Conservation (phyloP, 2,113 vertebrate genomes). For the Grus americana region DNA sequence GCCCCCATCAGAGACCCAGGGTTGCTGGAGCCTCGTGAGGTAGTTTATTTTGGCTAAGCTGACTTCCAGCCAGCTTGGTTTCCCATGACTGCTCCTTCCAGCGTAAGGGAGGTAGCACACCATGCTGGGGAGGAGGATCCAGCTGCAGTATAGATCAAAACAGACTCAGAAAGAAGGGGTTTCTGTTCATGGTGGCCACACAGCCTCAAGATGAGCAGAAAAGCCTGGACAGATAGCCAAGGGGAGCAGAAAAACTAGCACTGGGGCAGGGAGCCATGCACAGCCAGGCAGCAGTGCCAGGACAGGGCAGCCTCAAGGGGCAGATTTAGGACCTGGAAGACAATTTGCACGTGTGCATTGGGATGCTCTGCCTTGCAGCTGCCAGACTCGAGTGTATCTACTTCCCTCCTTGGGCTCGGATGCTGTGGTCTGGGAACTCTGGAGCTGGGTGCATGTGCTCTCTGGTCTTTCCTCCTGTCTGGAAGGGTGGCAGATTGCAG, state of each 20-base stretch:
- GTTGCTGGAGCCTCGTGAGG: background rate
- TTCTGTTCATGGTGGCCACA: background rate
- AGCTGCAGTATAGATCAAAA: background rate
- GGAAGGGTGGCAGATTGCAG: background rate
- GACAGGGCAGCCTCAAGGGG: background rate
- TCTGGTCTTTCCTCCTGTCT: background rate
- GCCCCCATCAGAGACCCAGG: background rate
- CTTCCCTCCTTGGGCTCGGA: background rate
- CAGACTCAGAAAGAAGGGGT: background rate
- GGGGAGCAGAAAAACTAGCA: background rate
- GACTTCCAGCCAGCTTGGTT: background rate
- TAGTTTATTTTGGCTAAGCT: background rate
- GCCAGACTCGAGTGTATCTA: slow-evolving; percentile 12
- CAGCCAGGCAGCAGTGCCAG: background rate
- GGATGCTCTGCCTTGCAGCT: background rate
- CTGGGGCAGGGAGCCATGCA: background rate
- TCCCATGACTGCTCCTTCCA: background rate
- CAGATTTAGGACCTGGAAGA: background rate
- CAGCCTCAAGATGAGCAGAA: background rate
- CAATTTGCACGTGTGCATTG: background rate
- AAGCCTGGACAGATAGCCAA: background rate
- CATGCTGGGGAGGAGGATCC: background rate
- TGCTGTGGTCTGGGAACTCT: background rate
- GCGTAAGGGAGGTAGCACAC: background rate
- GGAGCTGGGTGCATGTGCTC: background rate